Evolutionary conservation across 1,140 invertebrate genomes (phyloP).

Genomic region (Drosophila nigromelanica): DNA sequence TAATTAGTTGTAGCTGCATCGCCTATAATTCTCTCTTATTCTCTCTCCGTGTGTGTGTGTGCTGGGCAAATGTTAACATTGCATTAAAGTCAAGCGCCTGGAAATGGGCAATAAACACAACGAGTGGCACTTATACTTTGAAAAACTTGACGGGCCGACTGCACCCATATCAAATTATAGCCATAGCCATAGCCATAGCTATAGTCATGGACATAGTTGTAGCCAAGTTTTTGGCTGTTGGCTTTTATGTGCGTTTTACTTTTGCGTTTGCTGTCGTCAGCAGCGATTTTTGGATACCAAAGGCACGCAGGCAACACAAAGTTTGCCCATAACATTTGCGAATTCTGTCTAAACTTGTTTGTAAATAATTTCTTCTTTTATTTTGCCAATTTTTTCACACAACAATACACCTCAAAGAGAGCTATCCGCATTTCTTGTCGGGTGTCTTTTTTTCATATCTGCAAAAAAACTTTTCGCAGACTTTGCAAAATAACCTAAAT

Average conservation of each 20-base stretch:
- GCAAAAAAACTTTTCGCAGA: conserved; percentile 66
- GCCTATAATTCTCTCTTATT: background rate
- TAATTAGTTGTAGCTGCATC: conserved; percentile 66
- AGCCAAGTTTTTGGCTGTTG: conserved; percentile 29
- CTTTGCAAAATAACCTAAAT: conserved; percentile 63
- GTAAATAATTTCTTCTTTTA: conserved; percentile 79
- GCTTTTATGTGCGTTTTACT: conserved; percentile 42
- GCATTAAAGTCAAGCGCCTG: conserved; percentile 38
- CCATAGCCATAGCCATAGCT: background rate
- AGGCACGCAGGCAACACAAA: conserved; percentile 63
- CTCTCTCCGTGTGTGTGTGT: background rate
- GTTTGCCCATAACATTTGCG: conserved; percentile 78
- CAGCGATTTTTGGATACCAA: conserved; percentile 43
- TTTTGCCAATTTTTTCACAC: conserved; percentile 81
- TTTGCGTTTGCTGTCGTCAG: conserved; percentile 57
- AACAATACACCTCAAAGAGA: conserved; percentile 78
- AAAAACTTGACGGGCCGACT: conserved; percentile 22
- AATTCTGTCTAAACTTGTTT: conserved; percentile 81
- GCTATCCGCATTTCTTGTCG: conserved; percentile 13
- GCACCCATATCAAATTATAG: conserved; percentile 34
- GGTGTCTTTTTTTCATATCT: conserved; percentile 33
- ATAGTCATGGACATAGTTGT: background rate
- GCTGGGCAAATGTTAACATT: conserved; percentile 43
- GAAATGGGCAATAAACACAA: conserved; percentile 16
- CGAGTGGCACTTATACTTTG: conserved; percentile 31